Conservation (phyloP, 1,140 invertebrate genomes). For the Spodoptera litura region DNA sequence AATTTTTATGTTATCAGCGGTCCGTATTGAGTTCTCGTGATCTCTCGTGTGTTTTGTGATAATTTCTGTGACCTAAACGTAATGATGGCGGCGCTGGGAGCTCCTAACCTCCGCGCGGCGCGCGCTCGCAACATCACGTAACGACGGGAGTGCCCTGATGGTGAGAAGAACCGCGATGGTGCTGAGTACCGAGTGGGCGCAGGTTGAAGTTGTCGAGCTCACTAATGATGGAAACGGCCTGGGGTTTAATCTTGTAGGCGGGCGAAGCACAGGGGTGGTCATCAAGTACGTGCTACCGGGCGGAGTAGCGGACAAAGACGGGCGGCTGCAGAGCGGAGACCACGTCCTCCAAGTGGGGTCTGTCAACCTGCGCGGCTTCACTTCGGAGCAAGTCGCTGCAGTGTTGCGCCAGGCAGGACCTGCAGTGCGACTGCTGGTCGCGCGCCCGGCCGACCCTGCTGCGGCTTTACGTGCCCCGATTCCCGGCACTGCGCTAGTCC, state of each 20-base stretch:
- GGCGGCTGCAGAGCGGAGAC: conserved; percentile 95
- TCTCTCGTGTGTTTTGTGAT: conserved; percentile 50
- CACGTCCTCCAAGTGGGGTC: conserved; percentile 98
- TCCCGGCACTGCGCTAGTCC: conserved; percentile 89
- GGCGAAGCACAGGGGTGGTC: conserved; percentile 97
- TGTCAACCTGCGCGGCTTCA: conserved; percentile 96
- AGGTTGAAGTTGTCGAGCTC: conserved; percentile 96
- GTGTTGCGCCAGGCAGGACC: conserved; percentile 95
- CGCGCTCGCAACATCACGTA: conserved; percentile 74
- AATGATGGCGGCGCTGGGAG: conserved; percentile 63
- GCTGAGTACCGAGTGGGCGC: conserved; percentile 96
- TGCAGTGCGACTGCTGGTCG: conserved; percentile 95
- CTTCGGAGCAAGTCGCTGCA: conserved; percentile 96
- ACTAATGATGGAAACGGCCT: conserved; percentile 93
- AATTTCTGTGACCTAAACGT: conserved; percentile 47
- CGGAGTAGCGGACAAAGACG: conserved; percentile 96
- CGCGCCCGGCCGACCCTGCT: conserved; percentile 92
- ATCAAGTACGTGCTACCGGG: conserved; percentile 97
- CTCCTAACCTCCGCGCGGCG: conserved; percentile 74
- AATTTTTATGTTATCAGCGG: conserved; percentile 62
- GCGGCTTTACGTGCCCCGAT: conserved; percentile 89
- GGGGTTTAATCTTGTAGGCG: conserved; percentile 97
- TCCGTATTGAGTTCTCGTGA: conserved; percentile 54
- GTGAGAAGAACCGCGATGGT: conserved; percentile 87
- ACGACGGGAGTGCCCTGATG: conserved; percentile 76